Percentiles rank a stretch among this genome's conserved stretches.
Conservation (phyloP, 2,888 invertebrate species). For the Drosophila histrio region DNA sequence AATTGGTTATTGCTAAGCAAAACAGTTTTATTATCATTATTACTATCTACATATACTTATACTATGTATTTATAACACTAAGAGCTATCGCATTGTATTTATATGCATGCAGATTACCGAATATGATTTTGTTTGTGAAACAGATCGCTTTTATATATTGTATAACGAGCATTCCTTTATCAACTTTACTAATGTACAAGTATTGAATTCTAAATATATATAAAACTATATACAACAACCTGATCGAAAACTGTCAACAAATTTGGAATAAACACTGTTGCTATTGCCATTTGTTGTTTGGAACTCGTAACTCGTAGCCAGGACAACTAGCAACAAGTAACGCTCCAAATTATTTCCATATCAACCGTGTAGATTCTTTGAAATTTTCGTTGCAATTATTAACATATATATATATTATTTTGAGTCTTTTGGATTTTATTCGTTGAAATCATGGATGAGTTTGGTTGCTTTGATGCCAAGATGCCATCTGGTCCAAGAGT, state of each 20-base stretch:
- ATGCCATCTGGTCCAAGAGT: constrained; percentile 62
- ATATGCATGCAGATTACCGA: constrained; percentile 44
- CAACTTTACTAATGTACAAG: constrained; percentile 47
- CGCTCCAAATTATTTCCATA: constrained; percentile 26
- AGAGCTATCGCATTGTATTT: constrained; percentile 23
- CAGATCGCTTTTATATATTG: constrained; percentile 65
- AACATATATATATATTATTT: background rate
- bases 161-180: constrained; percentile 68
- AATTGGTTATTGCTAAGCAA: constrained; percentile 79
- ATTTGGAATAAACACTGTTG: background rate
- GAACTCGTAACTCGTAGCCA: constrained; percentile 19
- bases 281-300: constrained; percentile 7
- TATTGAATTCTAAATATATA: constrained; percentile 60
- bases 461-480: constrained; percentile 77
- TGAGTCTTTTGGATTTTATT: constrained; percentile 3
- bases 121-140: constrained; percentile 71
- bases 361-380: constrained; percentile 21
- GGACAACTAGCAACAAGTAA: constrained; percentile 32
- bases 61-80: constrained; percentile 25
- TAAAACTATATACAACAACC: constrained; percentile 30
- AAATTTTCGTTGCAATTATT: constrained; percentile 21
- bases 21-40: constrained; percentile 63
- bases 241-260: constrained; percentile 28
- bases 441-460: constrained; percentile 67
- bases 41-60: constrained; percentile 28